Base-by-base conservation (phyloP, 1,140 invertebrate genomes). In the Drosophila mojavensis region DNA sequence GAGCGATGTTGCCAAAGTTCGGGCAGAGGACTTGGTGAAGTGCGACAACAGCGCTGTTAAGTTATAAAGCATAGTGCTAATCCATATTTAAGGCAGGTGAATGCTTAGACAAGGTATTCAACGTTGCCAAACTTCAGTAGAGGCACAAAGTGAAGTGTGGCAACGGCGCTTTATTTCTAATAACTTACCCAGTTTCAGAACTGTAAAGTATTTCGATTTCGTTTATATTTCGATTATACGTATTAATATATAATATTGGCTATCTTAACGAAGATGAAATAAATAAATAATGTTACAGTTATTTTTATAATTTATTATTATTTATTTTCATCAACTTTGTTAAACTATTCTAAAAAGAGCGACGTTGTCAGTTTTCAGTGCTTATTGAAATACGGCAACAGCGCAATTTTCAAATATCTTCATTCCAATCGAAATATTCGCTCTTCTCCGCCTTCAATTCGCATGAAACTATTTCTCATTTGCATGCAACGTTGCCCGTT, bases 1-100 rank as follows among this genome's bases (percentile, higher is more conserved):
- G 6, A 28, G 63, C 74, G 4, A 9, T 10, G 73, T 77, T 77
- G 75, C 75, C 75, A 17, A 36, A 50, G 36, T 76, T 76, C 73
- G 58, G 0, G 3, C 1, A 58, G 48, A 26, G 45, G 24, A 33
- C 9, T 20, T 20, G 13, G 20, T 79, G 76, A 79, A 79, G 63
- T 28, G 24, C 39, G 77, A 63, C 76, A 79, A 79, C 69, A 71
- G 43, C 24, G 69, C 45, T 50, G 51, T 20, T 10, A 7, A 47
- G 45, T 10, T 47, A n/a, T 5, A 47, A 20, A 4, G 45, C 4
- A 6, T 15, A 39, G 20, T 13, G 20, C 24, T 48, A 48, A 48
- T 48, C 20, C 17, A 24, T 20, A 4, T 11, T 26, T 24, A 54
- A 17, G 30, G 3, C 7, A 11, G 30, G 13, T 9, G 9, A 36